These are phyloP conservation scores for Drosophila sordidapex DNA, from an alignment of 2,888 invertebrate genomes.

Conservation along the genomic window DNA sequence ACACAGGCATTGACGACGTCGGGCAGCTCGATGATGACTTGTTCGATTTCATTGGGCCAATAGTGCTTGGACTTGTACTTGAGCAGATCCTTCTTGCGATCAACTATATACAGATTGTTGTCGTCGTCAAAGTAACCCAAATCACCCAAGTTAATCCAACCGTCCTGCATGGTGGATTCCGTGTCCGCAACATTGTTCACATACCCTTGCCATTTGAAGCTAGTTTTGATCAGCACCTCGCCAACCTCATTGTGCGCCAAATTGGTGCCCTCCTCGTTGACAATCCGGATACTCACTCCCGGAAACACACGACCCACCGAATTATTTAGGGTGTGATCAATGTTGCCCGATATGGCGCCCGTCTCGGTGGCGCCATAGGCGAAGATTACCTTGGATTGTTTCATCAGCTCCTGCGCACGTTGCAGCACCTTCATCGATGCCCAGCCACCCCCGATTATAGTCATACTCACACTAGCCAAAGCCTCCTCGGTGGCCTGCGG, in stretches of 20 bases:
- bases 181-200: constrained; percentile 65
- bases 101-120: constrained; percentile 72
- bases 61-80: constrained; percentile 71
- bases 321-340: constrained; percentile 34
- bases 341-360: constrained; percentile 45
- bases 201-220: constrained; percentile 75
- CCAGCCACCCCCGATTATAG: constrained; percentile 56
- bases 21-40: constrained; percentile 68
- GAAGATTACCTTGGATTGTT: constrained; percentile 32
- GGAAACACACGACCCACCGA: constrained; percentile 69
- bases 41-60: constrained; percentile 78
- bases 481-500: constrained; percentile 43
- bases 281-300: constrained; percentile 61
- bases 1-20: constrained; percentile 76
- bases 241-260: constrained; percentile 69
- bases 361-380: constrained; percentile 66
- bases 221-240: constrained; percentile 67
- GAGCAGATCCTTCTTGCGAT: constrained; percentile 81
- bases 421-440: constrained; percentile 42
- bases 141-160: constrained; percentile 82
- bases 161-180: constrained; percentile 54
- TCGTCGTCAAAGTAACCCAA: constrained; percentile 81
- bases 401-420: constrained; percentile 39
- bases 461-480: constrained; percentile 15
- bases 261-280: constrained; percentile 65